Evolutionary conservation across 2,797 vertebrate species (phyloP).

Genomic region (Peromyscus melanophrys): DNA sequence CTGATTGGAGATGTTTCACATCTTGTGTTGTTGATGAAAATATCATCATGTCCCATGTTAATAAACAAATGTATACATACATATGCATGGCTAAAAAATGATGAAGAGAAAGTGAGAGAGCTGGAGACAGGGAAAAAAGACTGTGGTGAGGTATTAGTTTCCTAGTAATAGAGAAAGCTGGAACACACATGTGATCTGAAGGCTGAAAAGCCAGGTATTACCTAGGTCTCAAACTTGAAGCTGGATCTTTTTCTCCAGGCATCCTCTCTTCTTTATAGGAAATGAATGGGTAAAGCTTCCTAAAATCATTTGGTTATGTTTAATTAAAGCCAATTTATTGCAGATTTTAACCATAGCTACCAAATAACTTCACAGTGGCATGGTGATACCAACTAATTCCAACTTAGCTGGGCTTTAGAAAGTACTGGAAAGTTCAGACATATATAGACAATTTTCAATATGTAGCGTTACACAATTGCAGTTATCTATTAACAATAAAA

Average conservation of each 20-base stretch:
- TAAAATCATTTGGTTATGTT: not conserved
- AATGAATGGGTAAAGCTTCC: not conserved
- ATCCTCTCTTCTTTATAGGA: not conserved
- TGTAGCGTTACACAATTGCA: not conserved
- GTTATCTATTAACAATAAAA: not conserved
- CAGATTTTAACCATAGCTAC: not conserved
- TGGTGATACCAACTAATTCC: not conserved
- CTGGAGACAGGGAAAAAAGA: not conserved
- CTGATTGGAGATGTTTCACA: not conserved
- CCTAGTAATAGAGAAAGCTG: no score
- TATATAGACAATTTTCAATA: not conserved
- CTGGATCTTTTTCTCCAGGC: not conserved
- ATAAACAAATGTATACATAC: not conserved
- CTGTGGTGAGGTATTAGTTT: not conserved
- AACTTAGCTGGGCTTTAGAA: not conserved
- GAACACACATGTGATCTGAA: not conserved
- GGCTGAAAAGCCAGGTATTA: not conserved
- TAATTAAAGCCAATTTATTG: not conserved
- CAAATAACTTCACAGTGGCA: not conserved
- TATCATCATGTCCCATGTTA: fast-evolving
- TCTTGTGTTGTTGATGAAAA: not conserved
- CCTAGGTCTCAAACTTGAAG: not conserved
- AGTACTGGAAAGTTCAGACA: not conserved
- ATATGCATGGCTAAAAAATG: not conserved
- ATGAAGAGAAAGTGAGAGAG: no score